Base-by-base conservation (phyloP, 1,140 invertebrate species). In the Drosophila malerkotliana region DNA sequence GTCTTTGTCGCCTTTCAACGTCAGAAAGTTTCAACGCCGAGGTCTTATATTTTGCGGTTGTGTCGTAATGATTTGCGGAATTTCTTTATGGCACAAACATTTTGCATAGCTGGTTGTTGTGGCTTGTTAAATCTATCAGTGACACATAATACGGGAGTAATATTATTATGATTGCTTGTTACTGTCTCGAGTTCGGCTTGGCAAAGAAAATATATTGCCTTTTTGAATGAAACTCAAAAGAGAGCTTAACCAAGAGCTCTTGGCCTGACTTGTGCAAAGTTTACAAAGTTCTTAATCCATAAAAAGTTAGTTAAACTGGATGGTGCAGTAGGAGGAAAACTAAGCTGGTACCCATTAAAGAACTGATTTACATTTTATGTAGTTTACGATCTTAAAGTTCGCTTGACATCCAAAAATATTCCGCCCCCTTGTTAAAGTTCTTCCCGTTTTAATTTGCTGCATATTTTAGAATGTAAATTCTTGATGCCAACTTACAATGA, bases 381-480 rank as follows among this genome's bases (percentile, higher is more conserved):
- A 21, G 6, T 52, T 24, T 24, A 10, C 9, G 4, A 12, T 45
- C 30, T 47, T 55, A 14, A 69, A 39, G 24, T 26, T 55, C 3
- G 21, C 21, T 52, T 67, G 37, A 53, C 7, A 52, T 37, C 55
- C 12, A 24, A 34, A 69, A 69, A 32, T 57, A 69, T 69, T 69
- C 66, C 44, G 2, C 24, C 32, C 32, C 30, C 44, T 49, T 26
- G 66, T 80, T 77, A 80, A 80, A 73, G 73, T 64, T 61, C 55
- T 85, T 78, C 52, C 49, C 73, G 32, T 75, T 87, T 85, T 85
- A 78, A 87, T 85, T 81, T 87, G 71, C 66, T 76, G 82, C 78
- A 87, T 87, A 87, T 79, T 87, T 58, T 78, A 87, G 85, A 87
- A 87, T 87, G 82, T 58, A 82, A 87, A 87, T 76, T 39, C 49